Conservation (phyloP, 2,113 vertebrate genomes). For the Castor canadensis region DNA sequence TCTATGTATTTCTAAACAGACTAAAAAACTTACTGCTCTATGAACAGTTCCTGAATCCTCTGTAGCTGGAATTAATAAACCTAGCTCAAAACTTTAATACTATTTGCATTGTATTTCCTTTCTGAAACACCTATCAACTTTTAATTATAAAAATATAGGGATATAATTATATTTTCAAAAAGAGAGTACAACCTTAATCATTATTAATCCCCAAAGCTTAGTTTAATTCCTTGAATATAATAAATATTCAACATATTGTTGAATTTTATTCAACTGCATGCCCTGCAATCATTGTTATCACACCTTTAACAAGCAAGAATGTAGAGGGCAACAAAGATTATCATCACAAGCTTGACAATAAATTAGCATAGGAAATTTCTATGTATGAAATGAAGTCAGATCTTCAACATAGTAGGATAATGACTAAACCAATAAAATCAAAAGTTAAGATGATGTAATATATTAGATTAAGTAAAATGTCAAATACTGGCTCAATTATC, state of each 20-base stretch:
- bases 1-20: not conserved
- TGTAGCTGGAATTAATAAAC: not conserved
- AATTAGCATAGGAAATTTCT: not conserved
- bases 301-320: not conserved
- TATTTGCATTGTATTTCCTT: not conserved
- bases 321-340: not conserved
- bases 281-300: not conserved
- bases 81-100: not conserved
- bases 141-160: not conserved
- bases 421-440: not conserved
- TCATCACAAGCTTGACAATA: not conserved
- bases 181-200: not conserved
- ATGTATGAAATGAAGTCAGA: not conserved
- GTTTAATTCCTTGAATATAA: not conserved
- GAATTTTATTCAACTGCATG: not conserved
- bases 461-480: no score
- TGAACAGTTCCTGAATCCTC: not conserved
- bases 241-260: not conserved
- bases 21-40: no score
- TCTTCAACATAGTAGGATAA: not conserved
- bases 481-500: not conserved
- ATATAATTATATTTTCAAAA: not conserved
- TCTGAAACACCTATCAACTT: not conserved
- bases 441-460: no score
- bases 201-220: conserved; percentile 28